Base-by-base conservation (phyloP, 2,888 invertebrate species). In the Drosophila hamatofila region DNA sequence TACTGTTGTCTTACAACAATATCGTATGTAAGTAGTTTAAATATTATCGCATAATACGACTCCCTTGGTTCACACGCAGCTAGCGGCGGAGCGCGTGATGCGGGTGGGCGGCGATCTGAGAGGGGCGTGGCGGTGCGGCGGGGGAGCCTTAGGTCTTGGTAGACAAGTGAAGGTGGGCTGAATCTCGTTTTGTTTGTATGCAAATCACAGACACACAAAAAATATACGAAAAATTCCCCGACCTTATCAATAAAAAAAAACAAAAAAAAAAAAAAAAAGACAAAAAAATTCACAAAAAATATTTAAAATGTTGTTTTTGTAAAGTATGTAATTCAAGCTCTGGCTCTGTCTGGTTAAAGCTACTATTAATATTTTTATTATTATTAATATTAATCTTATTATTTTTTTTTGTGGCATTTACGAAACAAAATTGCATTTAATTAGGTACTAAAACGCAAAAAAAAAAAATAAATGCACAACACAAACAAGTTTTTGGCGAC, bases 101-200 rank as follows among this genome's bases (percentile, higher is more conserved):
- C 23, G n/a, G 0, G 25, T 14, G 21, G 51, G 51, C 12, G 33
- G 52, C 0, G 18, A 4, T 12, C n/a, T 9, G n/a, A 27, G 27
- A 4, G 7, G 9, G 11, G 35, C 23, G 9, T 4, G 37, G 8
- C 3, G 11, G 21, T n/a, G 7, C 11, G n/a, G 21, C 3, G n/a
- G 7, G 41, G 39, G 16, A 21, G 11, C 14, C n/a, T 25, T 16
- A 48, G 21, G 25, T 30, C 25, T 27, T 18, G 27, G 18, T 12
- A 12, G 30, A 18, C 27, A 49, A 18, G 48, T 49, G 48, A 30
- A 30, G 21, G 21, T 18, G 52, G 55, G 27, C 5, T 23, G 14
- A 35, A 52, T 41, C 70, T 57, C 56, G 68, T 67, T 80, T 80
- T 75, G 67, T 81, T 81, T 77, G 75, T 84, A 80, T 80, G 82